These are phyloP conservation scores for Cerceris rybyensis DNA, from an alignment of 2,888 invertebrate genomes.

Conservation along the genomic window DNA sequence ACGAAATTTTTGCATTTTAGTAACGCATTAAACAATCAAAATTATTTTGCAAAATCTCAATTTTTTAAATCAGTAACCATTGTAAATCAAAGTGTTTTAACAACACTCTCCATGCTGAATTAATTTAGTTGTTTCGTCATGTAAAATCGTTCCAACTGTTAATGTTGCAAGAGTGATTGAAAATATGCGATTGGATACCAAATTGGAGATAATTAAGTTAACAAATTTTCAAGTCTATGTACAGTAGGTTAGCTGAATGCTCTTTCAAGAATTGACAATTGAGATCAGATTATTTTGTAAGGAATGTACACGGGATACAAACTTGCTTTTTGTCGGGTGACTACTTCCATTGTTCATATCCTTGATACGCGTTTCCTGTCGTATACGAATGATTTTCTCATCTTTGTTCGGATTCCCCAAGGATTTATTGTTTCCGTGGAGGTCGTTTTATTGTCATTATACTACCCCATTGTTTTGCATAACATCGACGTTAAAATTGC, in stretches of 20 bases:
- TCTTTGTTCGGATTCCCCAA: conserved; percentile 20
- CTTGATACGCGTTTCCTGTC: conserved; percentile 16
- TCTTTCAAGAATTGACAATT: neutral
- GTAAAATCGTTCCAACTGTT: no score
- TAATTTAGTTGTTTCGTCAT: no score
- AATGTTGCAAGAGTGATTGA: no score
- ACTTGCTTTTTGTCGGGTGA: conserved; percentile 1
- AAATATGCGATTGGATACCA: no score
- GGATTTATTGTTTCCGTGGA: conserved; percentile 26
- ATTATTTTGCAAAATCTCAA: no score
- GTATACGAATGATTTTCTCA: conserved; percentile 14
- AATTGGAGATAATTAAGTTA: no score
- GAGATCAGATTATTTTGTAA: neutral
- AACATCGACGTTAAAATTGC: neutral
- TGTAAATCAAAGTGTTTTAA: no score
- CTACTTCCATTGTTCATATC: conserved; percentile 14
- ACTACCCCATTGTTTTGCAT: neutral
- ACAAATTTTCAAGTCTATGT: no score
- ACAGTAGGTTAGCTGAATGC: neutral
- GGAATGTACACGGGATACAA: conserved; percentile 11
- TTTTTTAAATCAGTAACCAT: no score
- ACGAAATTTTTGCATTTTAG: no score
- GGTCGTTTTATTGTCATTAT: conserved; percentile 8
- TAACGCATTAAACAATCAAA: no score
- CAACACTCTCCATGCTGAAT: no score